A percentile compares a stretch with the other conserved stretches of the same genome.
These are phyloP conservation scores for Halocynthia roretzi DNA, from an alignment of 23 tunicate genomes.

Conservation along the genomic window DNA sequence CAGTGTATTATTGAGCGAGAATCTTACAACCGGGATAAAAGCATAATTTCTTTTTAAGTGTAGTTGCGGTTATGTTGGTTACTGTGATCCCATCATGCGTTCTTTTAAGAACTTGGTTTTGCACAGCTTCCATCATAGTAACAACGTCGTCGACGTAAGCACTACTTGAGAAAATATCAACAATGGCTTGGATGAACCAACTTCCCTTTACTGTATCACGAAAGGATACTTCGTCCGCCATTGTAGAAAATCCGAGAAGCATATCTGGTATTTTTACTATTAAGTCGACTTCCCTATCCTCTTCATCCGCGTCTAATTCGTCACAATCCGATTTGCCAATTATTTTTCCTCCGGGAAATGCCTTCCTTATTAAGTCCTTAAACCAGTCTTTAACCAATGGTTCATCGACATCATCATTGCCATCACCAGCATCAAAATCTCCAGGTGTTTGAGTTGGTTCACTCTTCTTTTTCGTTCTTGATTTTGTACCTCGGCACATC, in stretches of 20 bases:
- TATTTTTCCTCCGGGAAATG: background rate
- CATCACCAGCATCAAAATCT: background rate
- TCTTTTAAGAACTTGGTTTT: no score
- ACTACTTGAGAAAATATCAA: no score
- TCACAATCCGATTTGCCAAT: background rate
- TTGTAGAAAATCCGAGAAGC: background rate
- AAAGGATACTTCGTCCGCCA: background rate
- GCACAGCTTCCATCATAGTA: no score
- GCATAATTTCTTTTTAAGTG: no score
- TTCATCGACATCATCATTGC: background rate
- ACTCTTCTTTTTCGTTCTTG: background rate
- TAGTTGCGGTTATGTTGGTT: no score
- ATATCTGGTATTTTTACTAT: background rate
- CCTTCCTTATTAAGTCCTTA: background rate
- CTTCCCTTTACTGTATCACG: background rate
- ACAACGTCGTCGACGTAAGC: no score
- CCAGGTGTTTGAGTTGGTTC: background rate
- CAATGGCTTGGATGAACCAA: constrained; percentile 6
- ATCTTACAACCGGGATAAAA: no score
- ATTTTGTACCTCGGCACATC: constrained; percentile 11
- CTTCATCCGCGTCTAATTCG: background rate
- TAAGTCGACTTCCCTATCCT: background rate
- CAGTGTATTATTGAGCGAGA: no score
- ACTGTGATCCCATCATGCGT: no score
- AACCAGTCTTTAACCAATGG: background rate